Percentiles rank a stretch among this genome's conserved stretches.
These are phyloP conservation scores for Himalopsyche japonica DNA, from an alignment of 2,888 invertebrate genomes.

Conservation along the genomic window DNA sequence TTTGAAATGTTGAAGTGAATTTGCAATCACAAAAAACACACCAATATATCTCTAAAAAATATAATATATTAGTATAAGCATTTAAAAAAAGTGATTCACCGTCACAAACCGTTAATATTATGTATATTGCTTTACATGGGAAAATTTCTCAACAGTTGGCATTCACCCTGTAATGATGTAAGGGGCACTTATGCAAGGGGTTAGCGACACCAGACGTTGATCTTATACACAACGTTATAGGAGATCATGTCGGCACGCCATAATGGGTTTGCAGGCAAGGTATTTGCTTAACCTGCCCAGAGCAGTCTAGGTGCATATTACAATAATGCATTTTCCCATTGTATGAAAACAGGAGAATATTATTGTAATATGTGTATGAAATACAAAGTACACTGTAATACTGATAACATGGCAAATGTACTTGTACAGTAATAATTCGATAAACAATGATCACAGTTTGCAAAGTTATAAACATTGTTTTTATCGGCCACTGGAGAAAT, in stretches of 20 bases:
- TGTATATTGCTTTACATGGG: too few relatives aligned
- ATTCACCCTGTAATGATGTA: not conserved
- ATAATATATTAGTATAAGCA: too few relatives aligned
- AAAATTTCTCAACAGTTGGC: too few relatives aligned
- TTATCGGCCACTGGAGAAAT: too few relatives aligned
- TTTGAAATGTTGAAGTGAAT: too few relatives aligned
- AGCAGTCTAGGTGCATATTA: slow-evolving; percentile 13
- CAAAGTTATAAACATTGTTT: too few relatives aligned
- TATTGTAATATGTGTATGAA: not conserved
- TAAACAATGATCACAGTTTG: too few relatives aligned
- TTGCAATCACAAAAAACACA: too few relatives aligned
- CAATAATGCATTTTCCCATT: not conserved
- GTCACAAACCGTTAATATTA: too few relatives aligned
- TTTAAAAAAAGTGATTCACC: too few relatives aligned
- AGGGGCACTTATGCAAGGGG: not conserved
- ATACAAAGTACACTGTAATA: not conserved
- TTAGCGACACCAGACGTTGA: slow-evolving; percentile 3
- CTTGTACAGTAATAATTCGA: too few relatives aligned
- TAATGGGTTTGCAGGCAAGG: slow-evolving; percentile 8
- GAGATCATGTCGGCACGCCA: not conserved
- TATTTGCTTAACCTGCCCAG: not conserved
- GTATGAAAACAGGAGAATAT: not conserved
- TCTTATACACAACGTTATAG: not conserved
- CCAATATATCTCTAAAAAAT: too few relatives aligned
- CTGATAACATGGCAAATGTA: not conserved